phyloP scores from a whole-genome alignment of 2,888 invertebrate genomes.

The Ormyrus rosae region DNA sequence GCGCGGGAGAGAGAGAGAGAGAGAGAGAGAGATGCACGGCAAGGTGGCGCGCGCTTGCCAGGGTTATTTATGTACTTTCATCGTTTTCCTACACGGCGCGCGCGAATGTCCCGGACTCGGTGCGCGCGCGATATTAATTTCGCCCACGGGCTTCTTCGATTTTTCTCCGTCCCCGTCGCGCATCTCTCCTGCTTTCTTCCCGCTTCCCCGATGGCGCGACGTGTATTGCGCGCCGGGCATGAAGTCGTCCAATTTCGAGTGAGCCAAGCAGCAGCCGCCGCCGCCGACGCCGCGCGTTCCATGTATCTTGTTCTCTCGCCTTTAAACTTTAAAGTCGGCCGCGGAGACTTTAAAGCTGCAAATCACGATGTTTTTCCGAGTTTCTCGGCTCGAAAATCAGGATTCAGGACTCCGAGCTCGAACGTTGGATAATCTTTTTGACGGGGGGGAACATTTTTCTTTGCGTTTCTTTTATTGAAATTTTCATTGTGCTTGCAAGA shows the following conservation, averaged over 20 bases:
- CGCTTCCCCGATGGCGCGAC: neutral
- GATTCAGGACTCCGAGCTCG: neutral
- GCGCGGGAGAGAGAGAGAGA: neutral
- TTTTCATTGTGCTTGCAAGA: too few relatives aligned
- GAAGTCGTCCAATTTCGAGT: constrained; percentile 36
- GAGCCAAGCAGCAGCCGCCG: neutral
- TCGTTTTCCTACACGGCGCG: neutral
- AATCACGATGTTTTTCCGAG: constrained; percentile 24
- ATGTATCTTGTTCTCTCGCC: constrained; percentile 43
- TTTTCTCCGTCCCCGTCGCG: constrained; percentile 8
- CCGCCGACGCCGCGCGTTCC: neutral
- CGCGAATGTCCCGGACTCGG: neutral
- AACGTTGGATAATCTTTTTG: constrained; percentile 43
- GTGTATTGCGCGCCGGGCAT: neutral
- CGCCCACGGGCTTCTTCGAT: constrained; percentile 38
- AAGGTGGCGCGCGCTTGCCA: neutral
- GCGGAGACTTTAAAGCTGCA: constrained; percentile 36
- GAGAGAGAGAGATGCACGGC: too few relatives aligned
- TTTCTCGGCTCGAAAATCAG: constrained; percentile 5
- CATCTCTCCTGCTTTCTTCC: neutral
- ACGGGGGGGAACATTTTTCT: neutral
- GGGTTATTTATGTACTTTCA: constrained; percentile 38
- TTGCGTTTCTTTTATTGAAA: too few relatives aligned
- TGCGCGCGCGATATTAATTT: constrained; percentile 35
- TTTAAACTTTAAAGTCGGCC: constrained; percentile 54